Base-by-base conservation (phyloP, 2,797 vertebrate genomes). In the Peromyscus eremicus region DNA sequence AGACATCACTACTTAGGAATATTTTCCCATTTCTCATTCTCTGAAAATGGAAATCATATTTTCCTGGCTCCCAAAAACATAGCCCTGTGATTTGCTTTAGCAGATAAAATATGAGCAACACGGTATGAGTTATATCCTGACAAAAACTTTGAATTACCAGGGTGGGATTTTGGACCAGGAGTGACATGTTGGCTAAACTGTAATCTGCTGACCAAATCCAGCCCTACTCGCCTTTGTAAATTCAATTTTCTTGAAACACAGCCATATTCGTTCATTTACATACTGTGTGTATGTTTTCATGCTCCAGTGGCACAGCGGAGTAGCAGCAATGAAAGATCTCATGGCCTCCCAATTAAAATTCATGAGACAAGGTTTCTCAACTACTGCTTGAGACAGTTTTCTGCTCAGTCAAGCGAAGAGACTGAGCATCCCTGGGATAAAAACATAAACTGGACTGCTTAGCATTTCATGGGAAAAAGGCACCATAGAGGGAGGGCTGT, bases 71-170 rank as follows among this genome's bases (percentile, higher is more conserved):
- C n/a, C 66, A 11, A 93, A 86, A 57, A 1, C 55, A 77, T 64
- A 25, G 19, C n/a, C 66, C 19, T 29, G n/a, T 94, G 77, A 89
- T 52, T 85, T 60, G 40, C 10, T 11, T 75, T 68, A 95, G 92
- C 73, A 97, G 92, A 90, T 93, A 87, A 89, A 92, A 86, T 86
- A 29, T 75, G 75, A 91, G 34, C 17, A 71, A 93, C 93, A 14
- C 76, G 27, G 83, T 73, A 64, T 7, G 37, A 71, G 84, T 90
- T 60, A 83, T n/a, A 64, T 55, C 46, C 46, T 77, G 66, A 71
- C 32, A 90, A 89, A 92, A 81, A 14, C 14, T 68, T 43, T 77
- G 62, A 62, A 93, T 90, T 93, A 13, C 62, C 40, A 80, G 5
- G 68, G 23, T 89, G 21, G 92, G 46, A 62, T 6, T 70, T 46